These are phyloP conservation scores for Heliconius ethilla DNA, from an alignment of 2,888 invertebrate genomes.

Conservation along the genomic window DNA sequence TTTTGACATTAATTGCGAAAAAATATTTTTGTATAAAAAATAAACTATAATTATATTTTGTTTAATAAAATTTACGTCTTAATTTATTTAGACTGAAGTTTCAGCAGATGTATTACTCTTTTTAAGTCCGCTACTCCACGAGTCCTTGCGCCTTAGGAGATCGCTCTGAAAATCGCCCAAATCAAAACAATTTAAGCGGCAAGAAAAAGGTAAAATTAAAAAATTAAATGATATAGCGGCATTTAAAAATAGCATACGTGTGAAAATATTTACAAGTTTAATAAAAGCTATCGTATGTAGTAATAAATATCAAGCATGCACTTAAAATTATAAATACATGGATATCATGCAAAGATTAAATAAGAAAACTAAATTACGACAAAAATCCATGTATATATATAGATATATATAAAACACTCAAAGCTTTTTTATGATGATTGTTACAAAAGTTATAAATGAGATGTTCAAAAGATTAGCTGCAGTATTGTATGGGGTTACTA, in stretches of 20 bases:
- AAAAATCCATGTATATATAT: neutral
- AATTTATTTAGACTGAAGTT: conserved; percentile 72
- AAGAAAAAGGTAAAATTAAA: neutral
- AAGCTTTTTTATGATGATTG: neutral
- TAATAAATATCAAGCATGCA: neutral
- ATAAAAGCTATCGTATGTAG: neutral
- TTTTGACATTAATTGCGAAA: neutral
- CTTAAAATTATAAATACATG: neutral
- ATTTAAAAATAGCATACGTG: neutral
- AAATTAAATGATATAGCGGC: conserved; percentile 6
- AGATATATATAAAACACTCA: neutral
- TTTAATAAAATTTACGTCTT: neutral
- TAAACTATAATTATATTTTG: conserved; percentile 2
- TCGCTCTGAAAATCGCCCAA: conserved; percentile 71
- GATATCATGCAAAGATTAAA: neutral
- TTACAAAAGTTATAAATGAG: neutral
- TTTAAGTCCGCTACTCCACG: conserved; percentile 74
- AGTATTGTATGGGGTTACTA: neutral
- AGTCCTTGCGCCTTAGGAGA: conserved; percentile 72
- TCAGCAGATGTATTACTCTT: conserved; percentile 71
- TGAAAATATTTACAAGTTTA: neutral
- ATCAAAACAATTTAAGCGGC: conserved; percentile 40
- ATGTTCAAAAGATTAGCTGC: neutral
- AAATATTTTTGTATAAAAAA: neutral
- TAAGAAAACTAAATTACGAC: neutral